phyloP scores from a whole-genome alignment of 2,888 invertebrate genomes.

The Dolichomitus sp. region DNA sequence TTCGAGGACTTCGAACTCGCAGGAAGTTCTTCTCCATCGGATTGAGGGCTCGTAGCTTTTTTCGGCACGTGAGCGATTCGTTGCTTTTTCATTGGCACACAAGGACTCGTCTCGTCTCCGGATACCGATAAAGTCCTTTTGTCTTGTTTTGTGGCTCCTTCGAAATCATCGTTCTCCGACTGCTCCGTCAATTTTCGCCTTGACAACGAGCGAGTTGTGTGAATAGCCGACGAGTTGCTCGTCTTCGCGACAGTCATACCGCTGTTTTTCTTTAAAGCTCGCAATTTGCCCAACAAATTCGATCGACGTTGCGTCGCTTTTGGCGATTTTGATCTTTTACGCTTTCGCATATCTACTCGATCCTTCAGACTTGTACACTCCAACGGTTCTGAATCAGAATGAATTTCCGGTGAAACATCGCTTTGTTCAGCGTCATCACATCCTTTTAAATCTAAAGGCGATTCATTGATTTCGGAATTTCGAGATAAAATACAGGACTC shows the following conservation, averaged over 20 bases:
- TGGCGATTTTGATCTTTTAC: conserved; percentile 36
- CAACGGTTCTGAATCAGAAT: conserved; percentile 5
- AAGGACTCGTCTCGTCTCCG: conserved; percentile 11
- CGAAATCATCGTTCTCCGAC: conserved; percentile 6
- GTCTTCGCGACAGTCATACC: conserved; percentile 17
- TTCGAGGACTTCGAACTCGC: neutral
- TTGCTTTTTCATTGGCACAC: conserved; percentile 66
- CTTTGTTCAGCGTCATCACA: neutral
- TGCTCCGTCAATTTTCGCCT: conserved; percentile 9
- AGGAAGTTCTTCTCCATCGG: neutral
- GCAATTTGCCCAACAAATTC: conserved; percentile 71
- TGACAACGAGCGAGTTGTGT: conserved; percentile 1
- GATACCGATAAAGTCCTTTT: neutral
- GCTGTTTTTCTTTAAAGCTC: conserved; percentile 70
- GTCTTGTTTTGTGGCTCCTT: neutral
- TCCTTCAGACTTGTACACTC: neutral
- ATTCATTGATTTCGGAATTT: neutral
- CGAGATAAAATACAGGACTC: conserved; percentile 4
- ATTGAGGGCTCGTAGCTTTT: neutral
- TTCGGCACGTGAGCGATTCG: conserved; percentile 76
- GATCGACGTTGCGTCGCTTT: conserved; percentile 37
- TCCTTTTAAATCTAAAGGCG: neutral
- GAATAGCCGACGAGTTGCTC: neutral
- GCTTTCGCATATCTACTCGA: conserved; percentile 29
- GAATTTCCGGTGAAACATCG: conserved; percentile 15